phyloP scores from a whole-genome alignment of 2,888 invertebrate genomes.

The Exephanes ischioxanthus region DNA sequence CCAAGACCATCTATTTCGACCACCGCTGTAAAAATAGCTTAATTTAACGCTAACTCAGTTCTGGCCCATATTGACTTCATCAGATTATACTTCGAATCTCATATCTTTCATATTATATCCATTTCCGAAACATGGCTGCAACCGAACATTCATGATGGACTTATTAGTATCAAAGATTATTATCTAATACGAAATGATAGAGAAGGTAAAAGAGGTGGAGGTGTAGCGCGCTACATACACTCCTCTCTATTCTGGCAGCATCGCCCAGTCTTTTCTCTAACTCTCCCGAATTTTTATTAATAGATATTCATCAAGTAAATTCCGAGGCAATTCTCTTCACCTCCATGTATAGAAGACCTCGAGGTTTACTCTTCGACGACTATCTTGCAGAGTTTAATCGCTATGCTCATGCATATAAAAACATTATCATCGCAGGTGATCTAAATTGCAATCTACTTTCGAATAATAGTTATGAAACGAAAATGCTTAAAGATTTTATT shows the following conservation, averaged over 20 bases:
- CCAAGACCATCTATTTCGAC: too few species aligned
- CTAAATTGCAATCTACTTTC: too few species aligned
- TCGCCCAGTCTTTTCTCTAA: neutral
- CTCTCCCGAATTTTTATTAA: constrained; percentile 1
- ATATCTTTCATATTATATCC: neutral
- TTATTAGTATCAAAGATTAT: neutral
- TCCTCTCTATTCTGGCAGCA: neutral
- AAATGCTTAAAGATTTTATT: too few species aligned
- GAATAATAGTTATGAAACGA: too few species aligned
- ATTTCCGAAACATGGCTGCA: neutral
- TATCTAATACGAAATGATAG: neutral
- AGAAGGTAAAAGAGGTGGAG: neutral
- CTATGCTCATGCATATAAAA: too few species aligned
- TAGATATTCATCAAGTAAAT: too few species aligned
- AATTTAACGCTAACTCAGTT: neutral
- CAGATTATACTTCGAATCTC: neutral
- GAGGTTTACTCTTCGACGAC: too few species aligned
- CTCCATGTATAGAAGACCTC: too few species aligned
- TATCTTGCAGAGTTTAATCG: too few species aligned
- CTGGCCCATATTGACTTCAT: neutral
- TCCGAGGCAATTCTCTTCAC: too few species aligned
- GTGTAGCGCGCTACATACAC: constrained; percentile 28
- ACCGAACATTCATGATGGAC: neutral
- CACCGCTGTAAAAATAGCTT: neutral
- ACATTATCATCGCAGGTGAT: too few species aligned